phyloP scores from a whole-genome alignment of 2,888 invertebrate genomes.

The Sphaerophoria taeniata region DNA sequence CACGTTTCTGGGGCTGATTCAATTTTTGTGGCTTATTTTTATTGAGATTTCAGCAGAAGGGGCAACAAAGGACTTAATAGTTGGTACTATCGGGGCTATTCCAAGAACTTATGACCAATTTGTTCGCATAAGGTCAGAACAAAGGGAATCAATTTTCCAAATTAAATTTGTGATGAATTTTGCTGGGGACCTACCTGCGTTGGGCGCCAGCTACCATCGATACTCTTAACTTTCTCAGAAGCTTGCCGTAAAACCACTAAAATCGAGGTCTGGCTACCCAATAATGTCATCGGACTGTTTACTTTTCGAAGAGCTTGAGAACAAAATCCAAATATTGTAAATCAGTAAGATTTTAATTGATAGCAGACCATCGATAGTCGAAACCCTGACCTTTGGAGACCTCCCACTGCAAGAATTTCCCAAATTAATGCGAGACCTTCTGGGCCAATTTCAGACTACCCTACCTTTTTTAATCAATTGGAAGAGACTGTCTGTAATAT shows the following conservation, averaged over 20 bases:
- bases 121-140: background rate
- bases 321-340: too few species aligned
- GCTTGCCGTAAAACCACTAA: too few species aligned
- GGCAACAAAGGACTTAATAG: background rate
- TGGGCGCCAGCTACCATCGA: background rate
- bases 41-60: background rate
- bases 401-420: background rate
- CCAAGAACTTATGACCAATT: background rate
- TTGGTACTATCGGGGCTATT: background rate
- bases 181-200: background rate
- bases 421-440: background rate
- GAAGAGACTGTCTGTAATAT: too few species aligned
- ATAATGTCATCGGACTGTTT: too few species aligned
- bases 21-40: conserved; percentile 5
- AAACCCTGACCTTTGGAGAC: background rate
- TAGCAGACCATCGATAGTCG: too few species aligned
- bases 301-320: too few species aligned
- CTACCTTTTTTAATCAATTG: background rate
- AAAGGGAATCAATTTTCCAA: background rate
- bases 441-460: background rate
- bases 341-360: too few species aligned
- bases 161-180: background rate
- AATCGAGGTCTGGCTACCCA: too few species aligned
- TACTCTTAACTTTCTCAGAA: too few species aligned
- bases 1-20: conserved; percentile 16